Percentiles rank a stretch among this genome's conserved stretches.
Conservation (phyloP, 2,113 vertebrate genomes). For the Rhizomys pruinosus region DNA sequence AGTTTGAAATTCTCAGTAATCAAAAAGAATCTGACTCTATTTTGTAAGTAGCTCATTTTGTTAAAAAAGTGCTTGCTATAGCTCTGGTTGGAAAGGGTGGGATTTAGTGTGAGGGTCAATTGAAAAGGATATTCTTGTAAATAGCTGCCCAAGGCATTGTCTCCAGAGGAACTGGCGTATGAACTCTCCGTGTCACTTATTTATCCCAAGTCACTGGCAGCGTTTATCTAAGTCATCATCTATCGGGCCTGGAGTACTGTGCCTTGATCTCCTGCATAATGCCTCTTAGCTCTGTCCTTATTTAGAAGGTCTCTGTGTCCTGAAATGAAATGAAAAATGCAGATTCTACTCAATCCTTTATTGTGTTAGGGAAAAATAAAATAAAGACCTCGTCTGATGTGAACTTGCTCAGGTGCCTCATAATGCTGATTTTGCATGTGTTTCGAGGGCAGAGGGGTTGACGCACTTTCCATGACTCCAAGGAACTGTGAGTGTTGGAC, state of each 20-base stretch:
- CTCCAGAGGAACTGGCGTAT: conserved; percentile 2
- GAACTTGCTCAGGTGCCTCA: not conserved
- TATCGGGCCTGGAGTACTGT: not conserved
- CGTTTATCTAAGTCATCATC: conserved; percentile 43
- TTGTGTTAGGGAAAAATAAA: not conserved
- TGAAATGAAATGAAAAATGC: conserved; percentile 36
- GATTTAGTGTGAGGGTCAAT: conserved; percentile 33
- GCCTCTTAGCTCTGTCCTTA: not conserved
- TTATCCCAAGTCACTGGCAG: not conserved
- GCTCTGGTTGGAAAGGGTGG: not conserved
- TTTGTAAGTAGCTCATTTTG: conserved; percentile 31
- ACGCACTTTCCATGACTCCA: not conserved
- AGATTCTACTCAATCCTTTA: not conserved
- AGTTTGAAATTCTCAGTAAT: not conserved
- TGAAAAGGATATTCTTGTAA: conserved; percentile 42
- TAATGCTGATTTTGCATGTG: not conserved
- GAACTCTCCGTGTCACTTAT: conserved; percentile 13
- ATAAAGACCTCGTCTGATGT: not conserved
- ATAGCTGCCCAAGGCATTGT: conserved; percentile 23
- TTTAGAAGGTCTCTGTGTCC: not conserved
- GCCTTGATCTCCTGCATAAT: not conserved
- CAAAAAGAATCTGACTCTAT: conserved; percentile 18
- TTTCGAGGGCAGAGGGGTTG: not conserved
- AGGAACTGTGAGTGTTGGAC: not conserved
- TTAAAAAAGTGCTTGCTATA: conserved; percentile 23